Evolutionary conservation across 2,113 vertebrate genomes (phyloP).

Genomic region (Pseudonaja textilis): DNA sequence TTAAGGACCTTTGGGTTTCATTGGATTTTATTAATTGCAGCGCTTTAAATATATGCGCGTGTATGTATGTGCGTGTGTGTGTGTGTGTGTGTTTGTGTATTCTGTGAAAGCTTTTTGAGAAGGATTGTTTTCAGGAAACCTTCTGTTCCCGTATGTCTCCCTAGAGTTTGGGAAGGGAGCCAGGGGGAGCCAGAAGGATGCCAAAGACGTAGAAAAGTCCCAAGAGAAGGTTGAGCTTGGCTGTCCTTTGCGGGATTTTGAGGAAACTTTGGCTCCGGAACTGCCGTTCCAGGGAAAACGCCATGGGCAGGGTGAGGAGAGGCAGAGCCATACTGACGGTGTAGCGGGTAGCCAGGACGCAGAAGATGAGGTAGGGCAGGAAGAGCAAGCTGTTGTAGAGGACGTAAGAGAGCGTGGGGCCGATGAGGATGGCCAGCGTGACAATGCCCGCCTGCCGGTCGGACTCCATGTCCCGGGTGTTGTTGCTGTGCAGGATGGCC

Average conservation of each 20-base stretch:
- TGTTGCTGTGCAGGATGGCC: conserved; percentile 98
- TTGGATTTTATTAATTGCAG: background rate
- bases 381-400: conserved; percentile 87
- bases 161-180: conserved; percentile 86
- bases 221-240: conserved; percentile 93
- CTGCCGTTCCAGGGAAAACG: conserved; percentile 90
- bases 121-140: background rate
- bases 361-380: conserved; percentile 89
- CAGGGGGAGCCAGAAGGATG: conserved; percentile 84
- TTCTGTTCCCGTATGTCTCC: background rate
- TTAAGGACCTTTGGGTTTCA: background rate
- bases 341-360: conserved; percentile 88
- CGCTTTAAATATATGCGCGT: background rate
- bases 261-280: conserved; percentile 87
- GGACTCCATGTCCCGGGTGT: conserved; percentile 95
- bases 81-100: background rate
- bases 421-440: conserved; percentile 93
- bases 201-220: conserved; percentile 96
- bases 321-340: conserved; percentile 95
- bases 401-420: conserved; percentile 85
- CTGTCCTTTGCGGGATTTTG: conserved; percentile 92
- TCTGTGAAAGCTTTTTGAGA: background rate
- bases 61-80: too few species aligned
- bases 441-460: conserved; percentile 94
- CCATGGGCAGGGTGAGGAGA: conserved; percentile 91